phyloP scores from a whole-genome alignment of 1,140 invertebrate genomes.

The Saccostrea echinata region DNA sequence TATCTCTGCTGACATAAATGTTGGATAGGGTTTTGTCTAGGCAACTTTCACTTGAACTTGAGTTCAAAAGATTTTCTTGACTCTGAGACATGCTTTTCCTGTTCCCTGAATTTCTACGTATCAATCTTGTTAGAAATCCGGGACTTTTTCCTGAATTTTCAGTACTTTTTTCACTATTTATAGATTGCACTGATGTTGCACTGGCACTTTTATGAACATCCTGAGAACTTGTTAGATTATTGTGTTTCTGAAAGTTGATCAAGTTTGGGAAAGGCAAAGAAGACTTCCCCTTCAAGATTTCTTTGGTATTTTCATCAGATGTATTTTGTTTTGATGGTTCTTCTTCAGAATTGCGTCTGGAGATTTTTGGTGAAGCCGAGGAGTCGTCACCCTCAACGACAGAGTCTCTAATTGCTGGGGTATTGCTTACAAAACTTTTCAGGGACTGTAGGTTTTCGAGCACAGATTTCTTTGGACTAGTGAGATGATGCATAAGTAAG shows the following conservation, averaged over 20 bases:
- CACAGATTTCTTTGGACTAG: conserved; percentile 53
- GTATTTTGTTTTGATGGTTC: conserved; percentile 28
- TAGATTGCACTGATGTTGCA: conserved; percentile 41
- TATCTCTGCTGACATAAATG: conserved; percentile 14
- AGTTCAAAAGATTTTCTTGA: conserved; percentile 70
- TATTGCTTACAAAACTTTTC: conserved; percentile 60
- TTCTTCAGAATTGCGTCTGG: conserved; percentile 32
- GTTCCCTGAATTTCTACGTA: conserved; percentile 73
- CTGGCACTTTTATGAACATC: conserved; percentile 40
- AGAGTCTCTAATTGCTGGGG: conserved; percentile 4
- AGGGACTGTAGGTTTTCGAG: conserved; percentile 63
- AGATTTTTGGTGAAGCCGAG: background rate
- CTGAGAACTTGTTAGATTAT: conserved; percentile 39
- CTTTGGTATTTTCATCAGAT: background rate
- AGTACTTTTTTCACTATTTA: conserved; percentile 4
- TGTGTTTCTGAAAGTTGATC: conserved; percentile 65
- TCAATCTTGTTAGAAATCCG: conserved; percentile 73
- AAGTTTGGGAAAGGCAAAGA: conserved; percentile 69
- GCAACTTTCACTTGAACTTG: conserved; percentile 62
- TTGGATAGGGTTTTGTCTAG: conserved; percentile 43
- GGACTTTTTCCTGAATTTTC: conserved; percentile 62
- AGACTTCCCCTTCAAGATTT: conserved; percentile 44
- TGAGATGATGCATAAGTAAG: conserved; percentile 60
- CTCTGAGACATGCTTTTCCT: conserved; percentile 69
- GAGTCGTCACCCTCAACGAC: background rate